phyloP scores from a whole-genome alignment of 2,113 vertebrate species.

The Pterocles orientalis region DNA sequence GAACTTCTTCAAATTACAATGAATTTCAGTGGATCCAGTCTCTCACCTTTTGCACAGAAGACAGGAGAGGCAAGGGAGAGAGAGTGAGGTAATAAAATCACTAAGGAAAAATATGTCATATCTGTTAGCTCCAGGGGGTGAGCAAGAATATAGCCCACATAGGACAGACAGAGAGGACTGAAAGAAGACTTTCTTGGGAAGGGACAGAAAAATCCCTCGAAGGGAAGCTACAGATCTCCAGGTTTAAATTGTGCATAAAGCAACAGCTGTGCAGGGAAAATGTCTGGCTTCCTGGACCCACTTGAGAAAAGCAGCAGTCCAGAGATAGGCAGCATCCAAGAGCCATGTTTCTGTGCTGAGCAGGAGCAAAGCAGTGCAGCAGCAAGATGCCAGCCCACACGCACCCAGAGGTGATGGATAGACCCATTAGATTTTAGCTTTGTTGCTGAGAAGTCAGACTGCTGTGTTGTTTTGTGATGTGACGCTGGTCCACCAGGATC shows the following conservation, averaged over 20 bases:
- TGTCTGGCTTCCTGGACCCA: background rate
- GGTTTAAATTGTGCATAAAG: background rate
- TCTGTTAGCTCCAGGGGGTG: background rate
- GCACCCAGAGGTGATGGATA: background rate
- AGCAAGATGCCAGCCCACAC: background rate
- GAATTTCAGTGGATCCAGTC: background rate
- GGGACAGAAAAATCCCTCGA: background rate
- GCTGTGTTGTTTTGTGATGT: background rate
- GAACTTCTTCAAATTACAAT: background rate
- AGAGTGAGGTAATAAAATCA: background rate
- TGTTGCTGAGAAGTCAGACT: background rate
- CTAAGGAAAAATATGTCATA: background rate
- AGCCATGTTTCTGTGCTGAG: background rate
- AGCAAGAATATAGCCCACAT: background rate
- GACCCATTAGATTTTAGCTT: background rate
- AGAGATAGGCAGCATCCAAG: background rate
- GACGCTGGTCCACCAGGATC: background rate
- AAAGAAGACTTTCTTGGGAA: background rate
- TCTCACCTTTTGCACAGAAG: background rate
- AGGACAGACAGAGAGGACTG: background rate
- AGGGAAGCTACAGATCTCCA: background rate
- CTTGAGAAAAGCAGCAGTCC: background rate
- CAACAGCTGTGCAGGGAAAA: background rate
- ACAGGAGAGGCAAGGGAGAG: background rate
- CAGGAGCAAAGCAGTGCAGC: background rate